These are phyloP conservation scores for Schizotus pectinicornis DNA, from an alignment of 2,888 invertebrate genomes.

Conservation along the genomic window DNA sequence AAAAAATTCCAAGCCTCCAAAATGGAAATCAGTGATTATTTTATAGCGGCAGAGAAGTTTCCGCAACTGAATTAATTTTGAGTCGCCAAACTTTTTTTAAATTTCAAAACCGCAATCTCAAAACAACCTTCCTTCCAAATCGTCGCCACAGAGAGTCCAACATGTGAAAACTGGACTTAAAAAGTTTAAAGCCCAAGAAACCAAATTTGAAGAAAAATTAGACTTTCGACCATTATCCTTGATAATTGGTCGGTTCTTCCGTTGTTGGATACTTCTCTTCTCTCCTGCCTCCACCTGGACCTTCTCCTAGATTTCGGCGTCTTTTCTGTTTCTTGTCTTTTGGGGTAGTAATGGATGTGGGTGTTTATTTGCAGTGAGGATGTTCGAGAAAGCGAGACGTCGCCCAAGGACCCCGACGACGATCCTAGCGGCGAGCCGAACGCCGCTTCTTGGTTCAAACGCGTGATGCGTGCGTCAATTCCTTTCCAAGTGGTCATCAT, in stretches of 20 bases:
- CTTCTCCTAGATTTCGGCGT: too few species aligned
- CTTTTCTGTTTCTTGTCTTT: too few species aligned
- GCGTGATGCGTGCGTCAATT: slow-evolving; percentile 73
- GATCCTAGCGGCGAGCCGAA: slow-evolving; percentile 64
- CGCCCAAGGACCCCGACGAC: slow-evolving; percentile 49
- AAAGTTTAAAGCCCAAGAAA: too few species aligned
- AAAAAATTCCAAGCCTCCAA: slow-evolving; percentile 12
- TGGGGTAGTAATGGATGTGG: too few species aligned
- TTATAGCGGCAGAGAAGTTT: slow-evolving; percentile 1
- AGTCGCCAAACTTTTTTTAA: not conserved
- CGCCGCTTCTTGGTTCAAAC: slow-evolving; percentile 70
- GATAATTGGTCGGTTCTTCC: too few species aligned
- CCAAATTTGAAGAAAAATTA: too few species aligned
- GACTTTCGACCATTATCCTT: too few species aligned
- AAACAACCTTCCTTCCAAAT: slow-evolving; percentile 48
- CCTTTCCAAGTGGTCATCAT: slow-evolving; percentile 79
- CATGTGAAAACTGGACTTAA: slow-evolving; percentile 6
- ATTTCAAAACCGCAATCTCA: not conserved
- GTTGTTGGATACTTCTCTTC: too few species aligned
- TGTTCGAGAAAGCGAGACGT: slow-evolving; percentile 28
- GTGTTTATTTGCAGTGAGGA: slow-evolving; percentile 41
- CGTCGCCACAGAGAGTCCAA: slow-evolving; percentile 27
- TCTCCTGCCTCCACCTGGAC: too few species aligned
- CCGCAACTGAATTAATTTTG: slow-evolving; percentile 9
- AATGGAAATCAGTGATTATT: slow-evolving; percentile 1